Percentiles rank a stretch among this genome's conserved stretches.
phyloP scores from a whole-genome alignment of 2,888 invertebrate genomes.

The Himalopsyche anomala region DNA sequence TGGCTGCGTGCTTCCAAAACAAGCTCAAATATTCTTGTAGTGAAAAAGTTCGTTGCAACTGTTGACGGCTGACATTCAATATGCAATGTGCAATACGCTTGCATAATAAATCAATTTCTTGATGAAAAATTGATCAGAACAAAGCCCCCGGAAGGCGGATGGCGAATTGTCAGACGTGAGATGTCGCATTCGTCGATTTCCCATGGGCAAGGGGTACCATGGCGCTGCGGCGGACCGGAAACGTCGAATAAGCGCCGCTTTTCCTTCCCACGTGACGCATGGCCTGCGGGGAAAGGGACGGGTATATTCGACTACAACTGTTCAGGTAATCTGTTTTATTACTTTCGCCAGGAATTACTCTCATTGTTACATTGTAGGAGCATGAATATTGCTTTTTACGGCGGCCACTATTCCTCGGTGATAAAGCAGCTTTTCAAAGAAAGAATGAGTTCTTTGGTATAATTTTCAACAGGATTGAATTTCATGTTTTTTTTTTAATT shows the following conservation, averaged over 20 bases:
- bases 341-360: neutral
- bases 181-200: constrained; percentile 43
- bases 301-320: constrained; percentile 1
- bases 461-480: too few relatives aligned
- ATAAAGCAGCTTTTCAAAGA: too few relatives aligned
- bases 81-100: constrained; percentile 32
- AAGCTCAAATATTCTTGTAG: too few relatives aligned
- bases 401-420: too few relatives aligned
- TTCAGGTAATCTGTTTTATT: constrained; percentile 18
- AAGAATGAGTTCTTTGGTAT: too few relatives aligned
- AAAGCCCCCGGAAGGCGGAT: constrained; percentile 24
- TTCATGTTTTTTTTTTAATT: too few relatives aligned
- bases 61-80: neutral
- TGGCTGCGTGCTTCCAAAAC: too few relatives aligned
- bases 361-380: neutral
- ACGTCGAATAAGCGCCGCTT: constrained; percentile 3
- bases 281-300: neutral
- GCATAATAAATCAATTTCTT: constrained; percentile 55
- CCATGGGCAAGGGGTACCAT: neutral
- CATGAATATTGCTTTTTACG: neutral
- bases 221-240: neutral
- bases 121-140: constrained; percentile 53
- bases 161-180: constrained; percentile 23
- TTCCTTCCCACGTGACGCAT: neutral
- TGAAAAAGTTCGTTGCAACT: too few relatives aligned